A percentile compares a stretch with the other conserved stretches of the same genome.
These are phyloP conservation scores for Hypomecis atomaria DNA, from an alignment of 2,888 invertebrate species.

Conservation along the genomic window DNA sequence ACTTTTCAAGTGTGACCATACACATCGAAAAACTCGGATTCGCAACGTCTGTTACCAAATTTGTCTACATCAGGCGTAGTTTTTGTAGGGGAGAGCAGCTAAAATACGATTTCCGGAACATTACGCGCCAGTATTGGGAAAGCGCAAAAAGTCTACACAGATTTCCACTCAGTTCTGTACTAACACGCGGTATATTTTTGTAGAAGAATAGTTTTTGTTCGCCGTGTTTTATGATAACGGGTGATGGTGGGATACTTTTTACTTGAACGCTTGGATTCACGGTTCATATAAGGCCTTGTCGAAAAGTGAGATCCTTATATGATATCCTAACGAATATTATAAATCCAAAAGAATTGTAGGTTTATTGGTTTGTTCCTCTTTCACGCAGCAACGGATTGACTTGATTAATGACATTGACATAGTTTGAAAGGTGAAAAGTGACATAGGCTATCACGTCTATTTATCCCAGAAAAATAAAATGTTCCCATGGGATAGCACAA, in stretches of 20 bases:
- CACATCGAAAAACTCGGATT: constrained; percentile 33
- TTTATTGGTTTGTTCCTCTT: too few relatives aligned
- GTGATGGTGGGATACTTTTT: neutral
- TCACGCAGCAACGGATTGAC: too few relatives aligned
- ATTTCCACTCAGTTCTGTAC: constrained; percentile 52
- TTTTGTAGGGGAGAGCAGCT: constrained; percentile 47
- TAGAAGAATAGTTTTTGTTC: constrained; percentile 14
- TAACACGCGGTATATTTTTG: constrained; percentile 37
- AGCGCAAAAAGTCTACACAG: constrained; percentile 55
- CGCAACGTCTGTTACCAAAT: constrained; percentile 46
- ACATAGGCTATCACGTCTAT: too few relatives aligned
- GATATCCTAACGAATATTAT: too few relatives aligned
- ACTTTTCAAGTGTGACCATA: constrained; percentile 34
- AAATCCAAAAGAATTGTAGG: too few relatives aligned
- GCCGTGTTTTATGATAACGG: constrained; percentile 15
- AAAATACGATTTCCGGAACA: constrained; percentile 56
- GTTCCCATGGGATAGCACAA: too few relatives aligned
- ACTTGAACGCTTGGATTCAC: neutral
- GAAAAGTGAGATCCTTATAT: too few relatives aligned
- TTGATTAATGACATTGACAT: too few relatives aligned
- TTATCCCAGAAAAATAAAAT: too few relatives aligned
- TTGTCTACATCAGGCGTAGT: constrained; percentile 48
- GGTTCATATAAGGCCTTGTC: neutral
- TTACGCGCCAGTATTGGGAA: constrained; percentile 49
- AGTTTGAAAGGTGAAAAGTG: too few relatives aligned